These are phyloP conservation scores for Mesocentrotus franciscanus DNA, from an alignment of 53 echinoderm and acorn worm species.

Conservation along the genomic window DNA sequence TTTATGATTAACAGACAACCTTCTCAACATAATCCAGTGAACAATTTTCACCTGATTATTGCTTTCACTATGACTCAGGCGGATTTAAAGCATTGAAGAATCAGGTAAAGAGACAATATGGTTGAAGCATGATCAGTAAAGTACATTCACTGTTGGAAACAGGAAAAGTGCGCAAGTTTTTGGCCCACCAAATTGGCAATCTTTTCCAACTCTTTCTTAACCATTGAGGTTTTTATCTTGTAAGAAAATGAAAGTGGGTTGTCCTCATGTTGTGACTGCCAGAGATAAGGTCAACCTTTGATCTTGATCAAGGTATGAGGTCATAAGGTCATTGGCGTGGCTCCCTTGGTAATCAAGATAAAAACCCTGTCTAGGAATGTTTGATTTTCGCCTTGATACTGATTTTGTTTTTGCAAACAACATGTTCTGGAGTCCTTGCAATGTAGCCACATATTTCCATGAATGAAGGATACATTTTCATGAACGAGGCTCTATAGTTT, in stretches of 20 bases:
- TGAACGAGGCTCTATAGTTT: not conserved
- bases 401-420: constrained; percentile 13
- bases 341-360: not conserved
- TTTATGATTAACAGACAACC: not conserved
- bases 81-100: not conserved
- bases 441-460: not conserved
- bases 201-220: not conserved
- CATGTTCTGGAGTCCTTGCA: not conserved
- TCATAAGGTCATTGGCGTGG: constrained; percentile 31
- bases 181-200: not conserved
- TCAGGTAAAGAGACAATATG: not conserved
- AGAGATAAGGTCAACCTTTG: constrained; percentile 5
- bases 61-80: not conserved
- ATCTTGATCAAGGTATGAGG: constrained; percentile 26
- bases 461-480: not conserved
- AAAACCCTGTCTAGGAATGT: constrained; percentile 11
- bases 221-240: not conserved
- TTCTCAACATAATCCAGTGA: not conserved
- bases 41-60: not conserved
- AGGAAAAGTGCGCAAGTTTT: not conserved
- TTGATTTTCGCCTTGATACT: not conserved
- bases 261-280: constrained; percentile 18
- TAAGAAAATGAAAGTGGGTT: constrained; percentile 6
- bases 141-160: not conserved
- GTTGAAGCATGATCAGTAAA: not conserved